Base-by-base conservation (phyloP, 2,888 invertebrate species). In the Phlogophora meticulosa region DNA sequence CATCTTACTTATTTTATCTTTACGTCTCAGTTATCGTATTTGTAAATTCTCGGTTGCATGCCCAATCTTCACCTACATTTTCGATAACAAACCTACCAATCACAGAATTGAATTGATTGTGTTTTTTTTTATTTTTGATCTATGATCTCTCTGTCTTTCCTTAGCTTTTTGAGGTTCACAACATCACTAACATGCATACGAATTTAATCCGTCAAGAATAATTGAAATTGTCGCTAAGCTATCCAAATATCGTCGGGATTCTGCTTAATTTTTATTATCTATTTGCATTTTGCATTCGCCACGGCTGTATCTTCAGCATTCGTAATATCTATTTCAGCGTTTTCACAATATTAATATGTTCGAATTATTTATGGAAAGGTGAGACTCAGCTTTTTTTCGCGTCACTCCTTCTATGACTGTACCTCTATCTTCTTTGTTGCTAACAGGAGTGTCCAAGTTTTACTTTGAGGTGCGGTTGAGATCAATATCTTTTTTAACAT, bases 1-100 rank as follows among this genome's bases (percentile, higher is more conserved):
- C 11, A n/a, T 28, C 3, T 28, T 24, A 0, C 24, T 17, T 10
- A 38, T 22, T 13, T 28, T 20, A 13, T 15, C 4, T 20, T 34
- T 34, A 43, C n/a, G 24, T 42, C 32, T 43, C 11, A 24, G 28
- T 49, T 52, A 45, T 61, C 52, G 20, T 45, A 61, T 61, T 24
- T 15, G 15, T 15, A 10, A 43, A 32, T 32, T 34, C 15, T 34
- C 15, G 20, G 28, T 43, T 5, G 20, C 9, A 28, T 9, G 32
- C 32, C 10, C 20, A 20, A 20, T 17, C 42, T 13, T 20, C 28
- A 42, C 43, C 17, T 28, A 32, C 10, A n/a, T n/a, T 43, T 42
- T 13, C 13, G 42, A 4, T 17, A 32, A 13, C 2, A 24, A 4
- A 24, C 11, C 15, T 22, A 4, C 1, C 32, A 7, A 20, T 13